Conservation (phyloP, 2,797 vertebrate genomes). For the Pogoniulus pusillus region DNA sequence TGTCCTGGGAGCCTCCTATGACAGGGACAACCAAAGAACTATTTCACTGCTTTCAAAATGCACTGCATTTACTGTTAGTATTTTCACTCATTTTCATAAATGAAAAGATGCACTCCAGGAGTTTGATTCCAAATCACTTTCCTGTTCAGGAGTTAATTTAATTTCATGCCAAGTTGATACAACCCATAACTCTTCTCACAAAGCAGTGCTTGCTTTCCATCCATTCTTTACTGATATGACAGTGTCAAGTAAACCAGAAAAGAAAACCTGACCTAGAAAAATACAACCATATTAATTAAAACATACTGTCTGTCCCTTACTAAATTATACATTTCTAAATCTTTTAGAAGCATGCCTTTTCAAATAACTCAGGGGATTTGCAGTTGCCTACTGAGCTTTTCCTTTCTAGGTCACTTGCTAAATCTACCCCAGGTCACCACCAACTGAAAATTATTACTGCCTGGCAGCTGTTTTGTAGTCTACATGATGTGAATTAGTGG, state of each 20-base stretch:
- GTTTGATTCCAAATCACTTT: neutral
- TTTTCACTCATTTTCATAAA: slow-evolving; percentile 49
- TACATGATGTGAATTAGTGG: slow-evolving; percentile 62
- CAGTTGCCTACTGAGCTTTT: slow-evolving; percentile 48
- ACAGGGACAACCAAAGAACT: neutral
- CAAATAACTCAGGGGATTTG: slow-evolving; percentile 54
- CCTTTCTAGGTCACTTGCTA: slow-evolving; percentile 68
- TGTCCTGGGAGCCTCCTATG: neutral
- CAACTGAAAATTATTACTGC: slow-evolving; percentile 60
- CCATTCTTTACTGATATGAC: neutral
- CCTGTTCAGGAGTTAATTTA: neutral
- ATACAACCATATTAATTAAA: slow-evolving; percentile 54
- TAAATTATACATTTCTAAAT: slow-evolving; percentile 66
- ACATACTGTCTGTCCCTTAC: slow-evolving; percentile 45
- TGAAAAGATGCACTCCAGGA: neutral
- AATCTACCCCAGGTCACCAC: slow-evolving; percentile 58
- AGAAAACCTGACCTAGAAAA: slow-evolving; percentile 17
- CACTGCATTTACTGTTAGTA: neutral
- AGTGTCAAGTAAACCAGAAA: neutral
- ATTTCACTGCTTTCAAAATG: neutral
- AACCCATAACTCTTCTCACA: neutral
- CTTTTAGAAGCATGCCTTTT: slow-evolving; percentile 12
- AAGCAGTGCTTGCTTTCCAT: neutral
- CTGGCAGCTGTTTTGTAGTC: slow-evolving; percentile 58
- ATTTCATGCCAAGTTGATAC: neutral